phyloP scores from a whole-genome alignment of 2,113 vertebrate species.

The Nanorana parkeri region DNA sequence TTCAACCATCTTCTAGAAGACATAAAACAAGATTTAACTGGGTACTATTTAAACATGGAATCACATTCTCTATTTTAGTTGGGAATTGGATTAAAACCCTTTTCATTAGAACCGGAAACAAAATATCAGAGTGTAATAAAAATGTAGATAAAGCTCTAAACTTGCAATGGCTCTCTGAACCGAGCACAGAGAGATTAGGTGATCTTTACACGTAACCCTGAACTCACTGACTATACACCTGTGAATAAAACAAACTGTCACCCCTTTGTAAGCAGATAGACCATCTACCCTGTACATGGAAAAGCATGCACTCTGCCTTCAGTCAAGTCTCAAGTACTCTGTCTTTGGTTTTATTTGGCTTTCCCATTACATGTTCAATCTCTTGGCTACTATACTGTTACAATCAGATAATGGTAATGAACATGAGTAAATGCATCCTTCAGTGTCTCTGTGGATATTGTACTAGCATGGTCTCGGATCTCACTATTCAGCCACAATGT shows the following conservation, averaged over 20 bases:
- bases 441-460: conserved; percentile 68
- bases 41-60: no score
- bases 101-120: no score
- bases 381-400: conserved; percentile 68
- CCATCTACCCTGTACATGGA: conserved; percentile 37
- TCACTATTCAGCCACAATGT: conserved; percentile 72
- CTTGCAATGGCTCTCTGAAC: neutral
- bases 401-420: conserved; percentile 75
- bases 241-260: conserved; percentile 22
- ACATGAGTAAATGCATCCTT: conserved; percentile 71
- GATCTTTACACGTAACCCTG: conserved; percentile 4
- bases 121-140: no score
- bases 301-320: conserved; percentile 47
- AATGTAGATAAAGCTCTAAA: neutral
- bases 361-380: conserved; percentile 62
- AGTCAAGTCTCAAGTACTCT: conserved; percentile 69
- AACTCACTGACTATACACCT: conserved; percentile 1
- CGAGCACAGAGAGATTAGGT: neutral
- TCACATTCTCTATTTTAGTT: no score
- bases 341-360: conserved; percentile 59
- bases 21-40: no score
- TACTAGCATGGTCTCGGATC: conserved; percentile 71
- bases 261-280: conserved; percentile 46
- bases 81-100: no score
- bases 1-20: no score